Percentiles rank a stretch among this genome's conserved stretches.
These are phyloP conservation scores for Stylophora pistillata DNA, from an alignment of 64 coral and sea anemone species.

Conservation along the genomic window DNA sequence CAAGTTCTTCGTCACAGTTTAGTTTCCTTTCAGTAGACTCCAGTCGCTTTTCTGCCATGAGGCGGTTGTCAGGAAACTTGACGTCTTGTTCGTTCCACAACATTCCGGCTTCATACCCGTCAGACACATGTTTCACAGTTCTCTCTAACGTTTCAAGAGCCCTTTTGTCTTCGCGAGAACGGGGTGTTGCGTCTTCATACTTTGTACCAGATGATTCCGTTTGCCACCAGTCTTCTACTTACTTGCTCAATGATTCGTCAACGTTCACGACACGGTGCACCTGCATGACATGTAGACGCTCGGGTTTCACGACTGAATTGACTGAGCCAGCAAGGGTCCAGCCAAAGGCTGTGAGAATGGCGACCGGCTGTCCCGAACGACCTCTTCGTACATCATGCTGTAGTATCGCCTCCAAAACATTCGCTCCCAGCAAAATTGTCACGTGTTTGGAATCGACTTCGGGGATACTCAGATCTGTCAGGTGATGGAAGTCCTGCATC, in stretches of 20 bases:
- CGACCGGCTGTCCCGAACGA: conserved; percentile 30
- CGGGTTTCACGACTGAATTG: conserved; percentile 22
- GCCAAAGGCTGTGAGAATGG: conserved; percentile 49
- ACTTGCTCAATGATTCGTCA: conserved; percentile 20
- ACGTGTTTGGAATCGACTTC: conserved; percentile 41
- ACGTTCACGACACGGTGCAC: conserved; percentile 36
- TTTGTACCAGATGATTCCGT: conserved; percentile 50
- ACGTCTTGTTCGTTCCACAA: conserved; percentile 30
- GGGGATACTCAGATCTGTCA: conserved; percentile 15
- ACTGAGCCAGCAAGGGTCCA: conserved; percentile 49
- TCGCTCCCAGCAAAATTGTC: conserved; percentile 52
- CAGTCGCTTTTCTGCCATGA: conserved; percentile 32
- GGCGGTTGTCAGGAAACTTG: conserved; percentile 7
- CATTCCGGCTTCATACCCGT: conserved; percentile 39
- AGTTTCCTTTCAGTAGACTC: conserved; percentile 29
- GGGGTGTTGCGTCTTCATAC: conserved; percentile 19
- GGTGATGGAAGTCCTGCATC: conserved; percentile 44
- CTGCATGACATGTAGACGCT: conserved; percentile 42
- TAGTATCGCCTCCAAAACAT: conserved; percentile 45
- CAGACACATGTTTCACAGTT: conserved; percentile 26
- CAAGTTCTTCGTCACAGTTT: conserved; percentile 21
- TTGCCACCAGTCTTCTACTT: conserved; percentile 64
- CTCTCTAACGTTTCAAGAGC: conserved; percentile 26
- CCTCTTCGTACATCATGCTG: conserved; percentile 48
- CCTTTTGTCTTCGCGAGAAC: conserved; percentile 44